Evolutionary conservation across 2,113 vertebrate species (phyloP).

Genomic region (Heteronetta atricapilla): DNA sequence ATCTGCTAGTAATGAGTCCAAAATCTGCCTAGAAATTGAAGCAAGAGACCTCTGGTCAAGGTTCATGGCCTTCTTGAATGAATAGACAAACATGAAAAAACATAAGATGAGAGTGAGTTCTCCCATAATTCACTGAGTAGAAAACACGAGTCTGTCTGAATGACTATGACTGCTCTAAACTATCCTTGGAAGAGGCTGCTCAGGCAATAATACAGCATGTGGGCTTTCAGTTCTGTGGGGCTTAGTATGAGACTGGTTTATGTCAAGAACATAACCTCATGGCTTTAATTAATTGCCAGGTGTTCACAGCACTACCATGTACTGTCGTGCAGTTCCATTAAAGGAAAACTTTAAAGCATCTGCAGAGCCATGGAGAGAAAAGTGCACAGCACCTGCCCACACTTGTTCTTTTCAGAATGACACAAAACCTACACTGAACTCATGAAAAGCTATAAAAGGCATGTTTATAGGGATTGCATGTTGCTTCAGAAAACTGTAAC

Average conservation of each 20-base stretch:
- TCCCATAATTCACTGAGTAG: not conserved
- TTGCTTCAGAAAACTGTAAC: constrained; percentile 16
- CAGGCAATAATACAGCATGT: not conserved
- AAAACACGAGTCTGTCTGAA: not conserved
- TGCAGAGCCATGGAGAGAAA: constrained; percentile 28
- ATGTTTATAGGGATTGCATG: not conserved
- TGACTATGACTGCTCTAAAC: not conserved
- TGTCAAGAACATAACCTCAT: constrained; percentile 12
- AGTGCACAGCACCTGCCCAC: constrained; percentile 50
- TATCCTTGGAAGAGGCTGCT: not conserved
- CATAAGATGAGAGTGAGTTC: not conserved
- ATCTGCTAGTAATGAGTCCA: not conserved
- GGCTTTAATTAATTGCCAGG: constrained; percentile 58
- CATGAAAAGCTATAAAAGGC: constrained; percentile 17
- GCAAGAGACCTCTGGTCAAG: not conserved
- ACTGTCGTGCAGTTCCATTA: constrained; percentile 26
- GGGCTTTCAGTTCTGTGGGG: constrained; percentile 27
- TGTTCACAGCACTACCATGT: constrained; percentile 13
- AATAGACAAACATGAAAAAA: not conserved
- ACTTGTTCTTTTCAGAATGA: constrained; percentile 38
- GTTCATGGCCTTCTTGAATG: not conserved
- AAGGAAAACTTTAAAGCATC: constrained; percentile 47
- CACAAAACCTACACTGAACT: constrained; percentile 29
- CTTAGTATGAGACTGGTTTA: constrained; percentile 3
- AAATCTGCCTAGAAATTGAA: constrained; percentile 18